These are phyloP conservation scores for Lepidurus couesii DNA, from an alignment of 1,140 invertebrate species.

Conservation along the genomic window DNA sequence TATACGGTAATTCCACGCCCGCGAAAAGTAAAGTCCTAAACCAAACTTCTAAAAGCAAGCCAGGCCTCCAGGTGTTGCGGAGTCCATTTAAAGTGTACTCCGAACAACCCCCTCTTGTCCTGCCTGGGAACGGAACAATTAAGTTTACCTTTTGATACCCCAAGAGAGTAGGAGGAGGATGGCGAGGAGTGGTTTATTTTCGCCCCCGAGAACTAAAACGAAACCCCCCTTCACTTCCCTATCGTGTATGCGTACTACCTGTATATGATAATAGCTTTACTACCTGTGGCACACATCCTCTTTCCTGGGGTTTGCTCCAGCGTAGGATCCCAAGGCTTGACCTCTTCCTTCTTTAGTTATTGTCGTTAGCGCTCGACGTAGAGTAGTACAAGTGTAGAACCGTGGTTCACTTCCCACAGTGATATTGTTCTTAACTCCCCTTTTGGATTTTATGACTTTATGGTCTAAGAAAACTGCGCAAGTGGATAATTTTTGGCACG, in stretches of 20 bases:
- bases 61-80: background rate
- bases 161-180: background rate
- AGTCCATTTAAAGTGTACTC: background rate
- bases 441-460: background rate
- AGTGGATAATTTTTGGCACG: background rate
- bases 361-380: slow-evolving; percentile 9
- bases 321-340: slow-evolving; percentile 12
- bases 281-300: slow-evolving; percentile 20
- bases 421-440: background rate
- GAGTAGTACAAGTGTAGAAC: background rate
- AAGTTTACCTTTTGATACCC: background rate
- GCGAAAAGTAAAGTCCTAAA: background rate
- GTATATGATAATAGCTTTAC: slow-evolving; percentile 22
- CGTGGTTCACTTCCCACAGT: background rate
- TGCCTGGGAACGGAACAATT: slow-evolving; percentile 12
- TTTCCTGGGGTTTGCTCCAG: background rate
- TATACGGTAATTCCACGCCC: background rate
- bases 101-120: background rate
- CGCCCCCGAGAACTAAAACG: background rate
- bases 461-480: background rate
- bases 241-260: slow-evolving; percentile 1
- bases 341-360: slow-evolving; percentile 19
- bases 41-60: background rate
- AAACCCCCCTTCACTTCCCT: slow-evolving; percentile 2
- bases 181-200: background rate